phyloP scores from a whole-genome alignment of 2,888 invertebrate genomes.

The Cerastoderma edule region DNA sequence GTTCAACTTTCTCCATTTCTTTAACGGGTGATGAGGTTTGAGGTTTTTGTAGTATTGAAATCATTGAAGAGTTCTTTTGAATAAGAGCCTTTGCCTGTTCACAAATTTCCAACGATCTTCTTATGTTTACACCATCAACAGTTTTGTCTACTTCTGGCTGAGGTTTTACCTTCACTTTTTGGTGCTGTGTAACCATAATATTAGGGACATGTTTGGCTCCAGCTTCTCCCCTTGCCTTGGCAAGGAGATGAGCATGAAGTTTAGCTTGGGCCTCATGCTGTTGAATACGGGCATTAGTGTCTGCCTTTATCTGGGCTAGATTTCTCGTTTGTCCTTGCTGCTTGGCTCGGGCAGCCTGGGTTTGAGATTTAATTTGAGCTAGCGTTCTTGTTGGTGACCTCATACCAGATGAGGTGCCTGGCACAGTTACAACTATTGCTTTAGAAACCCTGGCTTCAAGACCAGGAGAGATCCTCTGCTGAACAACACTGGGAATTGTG shows the following conservation, averaged over 20 bases:
- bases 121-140: constrained; percentile 89
- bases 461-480: constrained; percentile 50
- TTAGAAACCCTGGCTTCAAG: constrained; percentile 46
- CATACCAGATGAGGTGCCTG: constrained; percentile 39
- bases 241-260: constrained; percentile 57
- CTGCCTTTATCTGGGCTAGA: constrained; percentile 81
- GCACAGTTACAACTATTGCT: constrained; percentile 48
- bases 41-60: constrained; percentile 59
- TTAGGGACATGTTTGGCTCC: constrained; percentile 53
- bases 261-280: constrained; percentile 62
- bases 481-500: constrained; percentile 36
- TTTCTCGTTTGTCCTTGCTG: constrained; percentile 75
- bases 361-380: constrained; percentile 81
- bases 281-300: constrained; percentile 66
- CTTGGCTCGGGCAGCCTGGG: constrained; percentile 70
- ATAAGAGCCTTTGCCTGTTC: constrained; percentile 94
- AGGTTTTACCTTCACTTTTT: constrained; percentile 43
- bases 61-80: constrained; percentile 60
- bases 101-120: constrained; percentile 95
- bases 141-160: constrained; percentile 51
- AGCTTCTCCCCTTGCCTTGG: constrained; percentile 48
- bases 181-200: constrained; percentile 51
- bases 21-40: constrained; percentile 44
- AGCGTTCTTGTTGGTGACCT: constrained; percentile 76
- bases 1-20: constrained; percentile 32